A percentile compares a stretch with the other conserved stretches of the same genome.
Conservation (phyloP, 2,113 vertebrate genomes). For the Chionomys nivalis region DNA sequence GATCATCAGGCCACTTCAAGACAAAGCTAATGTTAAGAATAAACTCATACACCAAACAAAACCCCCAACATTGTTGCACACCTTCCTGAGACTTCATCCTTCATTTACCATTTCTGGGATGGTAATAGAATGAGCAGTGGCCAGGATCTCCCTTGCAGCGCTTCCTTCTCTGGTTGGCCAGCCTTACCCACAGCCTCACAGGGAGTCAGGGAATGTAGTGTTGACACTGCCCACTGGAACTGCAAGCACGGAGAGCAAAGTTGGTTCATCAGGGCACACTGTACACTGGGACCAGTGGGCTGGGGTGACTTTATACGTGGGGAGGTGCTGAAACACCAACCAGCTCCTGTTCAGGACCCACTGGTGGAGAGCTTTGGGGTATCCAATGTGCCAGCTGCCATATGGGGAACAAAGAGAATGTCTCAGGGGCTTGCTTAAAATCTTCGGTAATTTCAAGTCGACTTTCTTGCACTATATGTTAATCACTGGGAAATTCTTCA, state of each 20-base stretch:
- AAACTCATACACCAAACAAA: neutral
- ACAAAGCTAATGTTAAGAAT: neutral
- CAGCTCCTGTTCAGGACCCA: slow-evolving; percentile 18
- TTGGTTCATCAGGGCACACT: neutral
- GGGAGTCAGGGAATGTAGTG: neutral
- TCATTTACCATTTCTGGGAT: neutral
- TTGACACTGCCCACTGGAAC: slow-evolving; percentile 35
- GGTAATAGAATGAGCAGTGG: neutral
- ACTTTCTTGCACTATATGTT: slow-evolving; percentile 12
- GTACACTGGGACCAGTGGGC: slow-evolving; percentile 22
- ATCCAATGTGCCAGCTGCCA: neutral
- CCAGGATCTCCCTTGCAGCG: too few species aligned
- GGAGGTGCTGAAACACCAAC: slow-evolving; percentile 19
- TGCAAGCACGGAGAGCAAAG: neutral
- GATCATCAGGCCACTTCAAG: slow-evolving; percentile 12
- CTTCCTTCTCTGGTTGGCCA: neutral
- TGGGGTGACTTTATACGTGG: slow-evolving; percentile 58
- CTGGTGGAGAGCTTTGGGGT: neutral
- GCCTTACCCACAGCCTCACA: neutral
- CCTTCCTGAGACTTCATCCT: neutral
- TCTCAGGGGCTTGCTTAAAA: neutral
- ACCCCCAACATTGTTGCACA: neutral
- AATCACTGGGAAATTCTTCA: neutral
- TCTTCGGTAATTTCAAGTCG: neutral
- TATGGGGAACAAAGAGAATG: neutral